Evolutionary conservation across 2,797 vertebrate genomes (phyloP).

Genomic region (Sarcophilus harrisii): DNA sequence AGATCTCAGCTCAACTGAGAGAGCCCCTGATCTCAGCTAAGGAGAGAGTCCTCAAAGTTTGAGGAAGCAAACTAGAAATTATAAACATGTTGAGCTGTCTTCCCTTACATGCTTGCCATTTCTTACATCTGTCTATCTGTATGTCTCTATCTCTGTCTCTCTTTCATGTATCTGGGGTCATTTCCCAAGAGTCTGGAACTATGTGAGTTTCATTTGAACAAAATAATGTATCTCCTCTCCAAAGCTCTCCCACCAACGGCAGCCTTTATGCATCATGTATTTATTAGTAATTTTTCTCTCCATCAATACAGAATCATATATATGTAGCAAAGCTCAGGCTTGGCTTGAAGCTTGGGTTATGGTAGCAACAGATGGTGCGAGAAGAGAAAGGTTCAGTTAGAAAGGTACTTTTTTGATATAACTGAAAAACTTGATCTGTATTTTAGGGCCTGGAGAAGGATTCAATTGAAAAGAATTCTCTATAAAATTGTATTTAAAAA

Average conservation of each 20-base stretch:
- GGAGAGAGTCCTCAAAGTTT: not conserved
- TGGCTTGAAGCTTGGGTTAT: not conserved
- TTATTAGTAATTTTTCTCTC: not conserved
- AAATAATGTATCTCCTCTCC: not conserved
- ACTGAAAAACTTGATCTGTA: not conserved
- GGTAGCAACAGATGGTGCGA: not conserved
- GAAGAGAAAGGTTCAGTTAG: not conserved
- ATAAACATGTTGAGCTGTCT: not conserved
- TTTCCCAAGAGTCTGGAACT: not conserved
- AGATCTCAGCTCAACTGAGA: not conserved
- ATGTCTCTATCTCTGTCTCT: not conserved
- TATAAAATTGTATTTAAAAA: not conserved
- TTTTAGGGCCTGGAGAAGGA: not conserved
- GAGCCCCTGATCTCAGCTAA: not conserved
- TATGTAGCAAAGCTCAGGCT: not conserved
- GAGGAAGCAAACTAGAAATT: not conserved
- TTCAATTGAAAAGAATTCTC: not conserved
- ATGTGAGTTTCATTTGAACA: not conserved
- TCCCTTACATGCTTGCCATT: not conserved
- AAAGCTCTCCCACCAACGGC: not conserved
- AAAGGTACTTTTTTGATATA: not conserved
- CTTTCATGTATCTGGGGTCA: not conserved
- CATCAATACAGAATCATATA: not conserved
- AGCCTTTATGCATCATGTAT: not conserved
- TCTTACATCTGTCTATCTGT: not conserved